Base-by-base conservation (phyloP, 2,888 invertebrate species). In the Drosophila yooni region DNA sequence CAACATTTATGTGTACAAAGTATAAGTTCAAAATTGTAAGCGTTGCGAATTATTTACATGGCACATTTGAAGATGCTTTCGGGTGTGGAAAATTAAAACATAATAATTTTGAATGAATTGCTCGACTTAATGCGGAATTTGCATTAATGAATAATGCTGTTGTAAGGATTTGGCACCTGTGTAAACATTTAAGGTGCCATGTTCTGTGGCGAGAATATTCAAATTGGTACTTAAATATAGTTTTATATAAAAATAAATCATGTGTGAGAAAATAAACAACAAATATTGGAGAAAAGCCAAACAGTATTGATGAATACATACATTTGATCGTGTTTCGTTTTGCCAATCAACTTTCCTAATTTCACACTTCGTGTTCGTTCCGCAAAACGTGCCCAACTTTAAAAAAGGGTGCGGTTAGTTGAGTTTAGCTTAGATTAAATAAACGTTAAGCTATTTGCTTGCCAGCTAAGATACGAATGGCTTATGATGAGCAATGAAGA, bases 1-100 rank as follows among this genome's bases (percentile, higher is more conserved):
- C 21, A 43, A 51, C 50, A 76, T 68, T 71, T 56, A 46, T 51
- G 34, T 27, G 36, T 27, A 53, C 7, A 58, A 34, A 64, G 70
- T 62, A 51, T 70, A 34, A 54, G 54, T 64, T 67, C 48, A 61
- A 78, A 81, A 81, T 68, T 62, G 48, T 64, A 36, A 63, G 58
- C 46, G n/a, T 46, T 56, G 6, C 15, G 15, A 68, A 68, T 54
- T 75, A 43, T 70, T 79, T 65, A 57, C 56, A 59, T 67, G 67
- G 29, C 38, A 48, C 61, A 71, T 68, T 75, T 29, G 58, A 62
- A 52, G 25, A 34, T 27, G 68, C 43, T 69, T 60, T 74, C 43
- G 36, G 51, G 36, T 61, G 60, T 6, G 13, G 15, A 21, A 21
- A 59, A 56, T 46, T 40, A 38, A 52, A 54, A 29, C 27, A 33